These are phyloP conservation scores for Pygoscelis adeliae DNA, from an alignment of 2,113 vertebrate species.

Conservation along the genomic window DNA sequence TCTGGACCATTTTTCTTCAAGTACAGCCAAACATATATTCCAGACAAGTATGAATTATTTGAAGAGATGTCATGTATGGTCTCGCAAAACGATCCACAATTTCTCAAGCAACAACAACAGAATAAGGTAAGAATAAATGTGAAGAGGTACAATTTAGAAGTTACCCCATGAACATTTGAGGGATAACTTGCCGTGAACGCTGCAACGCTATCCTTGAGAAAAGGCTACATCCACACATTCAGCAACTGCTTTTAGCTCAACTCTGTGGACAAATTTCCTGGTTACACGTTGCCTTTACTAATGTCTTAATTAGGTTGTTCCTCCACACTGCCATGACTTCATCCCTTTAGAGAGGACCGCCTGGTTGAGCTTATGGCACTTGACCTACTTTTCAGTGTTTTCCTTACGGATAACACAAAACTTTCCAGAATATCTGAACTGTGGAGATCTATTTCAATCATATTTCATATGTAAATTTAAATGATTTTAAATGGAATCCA, in stretches of 20 bases:
- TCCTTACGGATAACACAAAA: neutral
- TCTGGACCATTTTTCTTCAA: neutral
- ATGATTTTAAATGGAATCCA: conserved; percentile 26
- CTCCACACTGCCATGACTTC: neutral
- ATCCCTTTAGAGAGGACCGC: neutral
- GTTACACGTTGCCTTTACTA: neutral
- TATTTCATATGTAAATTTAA: conserved; percentile 41
- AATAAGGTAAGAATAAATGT: neutral
- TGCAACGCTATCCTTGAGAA: fast-evolving
- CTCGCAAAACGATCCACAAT: neutral
- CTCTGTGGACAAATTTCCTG: neutral
- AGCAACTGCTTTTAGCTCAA: neutral
- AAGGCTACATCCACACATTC: neutral
- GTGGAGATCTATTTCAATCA: neutral
- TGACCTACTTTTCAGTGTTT: conserved; percentile 40
- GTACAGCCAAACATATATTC: neutral
- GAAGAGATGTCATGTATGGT: neutral
- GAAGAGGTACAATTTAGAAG: neutral
- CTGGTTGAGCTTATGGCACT: neutral
- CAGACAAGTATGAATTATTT: neutral
- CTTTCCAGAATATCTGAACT: conserved; percentile 1
- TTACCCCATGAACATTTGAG: neutral
- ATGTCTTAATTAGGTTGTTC: conserved; percentile 27
- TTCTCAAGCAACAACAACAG: neutral
- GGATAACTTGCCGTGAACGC: neutral